Percentiles rank a stretch among this genome's conserved stretches.
phyloP scores from a whole-genome alignment of 2,113 vertebrate species.

The Heloderma charlesbogerti region DNA sequence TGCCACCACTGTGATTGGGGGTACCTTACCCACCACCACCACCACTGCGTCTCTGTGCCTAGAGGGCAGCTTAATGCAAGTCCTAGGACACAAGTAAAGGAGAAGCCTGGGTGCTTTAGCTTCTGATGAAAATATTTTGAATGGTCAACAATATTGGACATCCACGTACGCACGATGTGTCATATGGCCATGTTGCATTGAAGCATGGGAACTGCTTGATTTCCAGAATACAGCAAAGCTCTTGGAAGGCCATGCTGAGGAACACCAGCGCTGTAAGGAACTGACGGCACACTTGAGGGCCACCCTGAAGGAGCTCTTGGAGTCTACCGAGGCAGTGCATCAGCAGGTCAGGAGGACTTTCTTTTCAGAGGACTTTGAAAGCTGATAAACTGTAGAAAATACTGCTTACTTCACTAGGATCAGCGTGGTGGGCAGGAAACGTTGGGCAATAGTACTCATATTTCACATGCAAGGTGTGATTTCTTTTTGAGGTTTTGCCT shows the following conservation, averaged over 20 bases:
- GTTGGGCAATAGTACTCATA: not conserved
- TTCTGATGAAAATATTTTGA: not conserved
- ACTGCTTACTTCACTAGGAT: not conserved
- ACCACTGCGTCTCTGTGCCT: not conserved
- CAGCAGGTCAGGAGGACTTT: constrained; percentile 51
- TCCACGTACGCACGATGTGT: not conserved
- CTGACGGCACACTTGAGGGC: constrained; percentile 58
- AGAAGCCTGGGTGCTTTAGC: not conserved
- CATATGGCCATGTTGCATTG: not conserved
- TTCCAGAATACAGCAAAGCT: constrained; percentile 72
- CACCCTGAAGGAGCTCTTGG: constrained; percentile 59
- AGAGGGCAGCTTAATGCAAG: not conserved
- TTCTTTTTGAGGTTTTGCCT: no score
- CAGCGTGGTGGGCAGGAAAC: not conserved
- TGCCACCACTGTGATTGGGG: not conserved
- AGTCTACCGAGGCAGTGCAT: constrained; percentile 58
- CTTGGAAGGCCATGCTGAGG: constrained; percentile 66
- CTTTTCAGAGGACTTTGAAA: not conserved
- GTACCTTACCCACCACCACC: no score
- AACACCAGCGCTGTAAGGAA: constrained; percentile 67
- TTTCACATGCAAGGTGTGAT: not conserved
- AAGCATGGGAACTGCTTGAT: constrained; percentile 47
- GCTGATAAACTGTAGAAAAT: not conserved
- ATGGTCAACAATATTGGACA: not conserved
- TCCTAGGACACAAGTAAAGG: no score